Conservation (phyloP, 1,140 invertebrate genomes). For the Caenorhabditis briggsae region DNA sequence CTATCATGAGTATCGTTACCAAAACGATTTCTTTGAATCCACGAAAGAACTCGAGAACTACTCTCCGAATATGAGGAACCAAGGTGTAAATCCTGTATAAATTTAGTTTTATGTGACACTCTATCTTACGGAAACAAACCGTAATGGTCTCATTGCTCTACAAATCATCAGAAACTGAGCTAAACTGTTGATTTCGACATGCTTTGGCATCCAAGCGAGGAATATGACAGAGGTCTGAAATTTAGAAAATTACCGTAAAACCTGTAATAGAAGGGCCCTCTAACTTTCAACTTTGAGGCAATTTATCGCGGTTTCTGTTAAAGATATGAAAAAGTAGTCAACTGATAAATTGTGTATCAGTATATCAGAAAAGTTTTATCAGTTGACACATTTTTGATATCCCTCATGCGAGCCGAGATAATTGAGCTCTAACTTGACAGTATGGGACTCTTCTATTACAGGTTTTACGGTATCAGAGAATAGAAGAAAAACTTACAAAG, state of each 20-base stretch:
- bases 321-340: too few relatives aligned
- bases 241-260: too few relatives aligned
- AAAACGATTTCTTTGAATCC: constrained; percentile 97
- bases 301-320: too few relatives aligned
- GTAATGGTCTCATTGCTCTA: constrained; percentile 92
- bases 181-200: constrained; percentile 90
- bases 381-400: too few relatives aligned
- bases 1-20: constrained; percentile 91
- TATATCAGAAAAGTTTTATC: too few relatives aligned
- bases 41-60: constrained; percentile 97
- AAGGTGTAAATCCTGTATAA: constrained; percentile 90
- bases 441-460: too few relatives aligned
- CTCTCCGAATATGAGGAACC: constrained; percentile 99
- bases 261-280: too few relatives aligned
- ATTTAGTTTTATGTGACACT: background rate
- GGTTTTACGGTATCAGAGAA: too few relatives aligned
- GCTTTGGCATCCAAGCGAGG: constrained; percentile 94
- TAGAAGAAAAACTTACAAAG: constrained; percentile 83
- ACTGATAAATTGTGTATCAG: too few relatives aligned
- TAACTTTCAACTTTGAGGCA: too few relatives aligned
- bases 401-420: too few relatives aligned
- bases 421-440: too few relatives aligned
- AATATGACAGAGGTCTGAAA: constrained; percentile 90
- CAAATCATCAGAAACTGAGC: constrained; percentile 96
- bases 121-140: background rate